Conservation (phyloP, 2,888 invertebrate species). For the Standfussiana lucernea region DNA sequence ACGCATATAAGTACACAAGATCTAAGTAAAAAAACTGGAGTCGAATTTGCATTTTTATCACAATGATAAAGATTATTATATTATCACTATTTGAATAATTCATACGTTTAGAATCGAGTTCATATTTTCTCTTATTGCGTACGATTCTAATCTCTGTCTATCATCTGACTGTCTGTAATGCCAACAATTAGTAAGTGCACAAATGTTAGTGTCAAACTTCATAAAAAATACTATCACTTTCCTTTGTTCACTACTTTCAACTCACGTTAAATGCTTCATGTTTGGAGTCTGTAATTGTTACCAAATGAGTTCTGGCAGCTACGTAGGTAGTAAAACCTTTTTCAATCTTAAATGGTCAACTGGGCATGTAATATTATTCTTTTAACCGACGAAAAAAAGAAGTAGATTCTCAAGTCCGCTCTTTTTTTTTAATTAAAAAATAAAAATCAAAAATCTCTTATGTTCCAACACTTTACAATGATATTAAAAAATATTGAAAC, state of each 20-base stretch:
- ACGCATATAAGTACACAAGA: not conserved
- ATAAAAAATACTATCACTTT: constrained; percentile 52
- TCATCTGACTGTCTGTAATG: constrained; percentile 36
- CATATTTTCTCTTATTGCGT: constrained; percentile 70
- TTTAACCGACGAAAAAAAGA: not conserved
- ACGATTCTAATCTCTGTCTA: constrained; percentile 55
- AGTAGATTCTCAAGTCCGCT: not conserved
- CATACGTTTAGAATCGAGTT: constrained; percentile 24
- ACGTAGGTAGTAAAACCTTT: not conserved
- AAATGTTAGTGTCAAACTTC: constrained; percentile 43
- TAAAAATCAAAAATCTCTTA: not conserved
- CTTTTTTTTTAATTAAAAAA: not conserved
- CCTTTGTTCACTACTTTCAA: constrained; percentile 32
- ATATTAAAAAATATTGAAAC: constrained; percentile 1
- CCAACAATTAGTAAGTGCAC: constrained; percentile 46
- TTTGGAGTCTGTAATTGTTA: not conserved
- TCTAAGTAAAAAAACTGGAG: not conserved
- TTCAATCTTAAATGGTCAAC: not conserved
- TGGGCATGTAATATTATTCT: not conserved
- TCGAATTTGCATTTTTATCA: constrained; percentile 20
- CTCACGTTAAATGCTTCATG: constrained; percentile 13
- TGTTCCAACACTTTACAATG: not conserved
- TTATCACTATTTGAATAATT: constrained; percentile 29
- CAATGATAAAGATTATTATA: constrained; percentile 20
- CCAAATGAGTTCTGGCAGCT: constrained; percentile 9